Evolutionary conservation across 37 sponge, comb jelly and placozoan species (phyloP).

Genomic region (Mnemiopsis leidyi): DNA sequence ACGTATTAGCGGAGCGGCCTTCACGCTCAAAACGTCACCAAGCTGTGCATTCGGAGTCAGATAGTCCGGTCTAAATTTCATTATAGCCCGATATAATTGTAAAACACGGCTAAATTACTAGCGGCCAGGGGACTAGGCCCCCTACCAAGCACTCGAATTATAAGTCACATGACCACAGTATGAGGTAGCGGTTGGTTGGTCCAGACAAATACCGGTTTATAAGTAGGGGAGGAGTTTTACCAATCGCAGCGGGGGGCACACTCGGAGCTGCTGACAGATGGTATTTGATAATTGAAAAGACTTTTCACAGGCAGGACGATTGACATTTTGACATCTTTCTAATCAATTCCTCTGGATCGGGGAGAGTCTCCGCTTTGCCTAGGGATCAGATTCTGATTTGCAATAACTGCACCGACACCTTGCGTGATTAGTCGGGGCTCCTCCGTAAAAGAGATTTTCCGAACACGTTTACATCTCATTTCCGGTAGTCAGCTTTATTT

Average conservation of each 20-base stretch:
- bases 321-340: not conserved
- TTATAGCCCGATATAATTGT: not conserved
- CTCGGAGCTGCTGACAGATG: not conserved
- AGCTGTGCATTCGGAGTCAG: not conserved
- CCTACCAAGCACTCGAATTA: not conserved
- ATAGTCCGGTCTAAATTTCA: not conserved
- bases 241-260: not conserved
- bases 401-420: not conserved
- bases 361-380: not conserved
- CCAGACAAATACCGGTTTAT: not conserved
- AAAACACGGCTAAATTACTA: not conserved
- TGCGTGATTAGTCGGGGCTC: not conserved
- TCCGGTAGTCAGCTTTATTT: not conserved
- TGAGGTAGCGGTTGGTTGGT: not conserved
- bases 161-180: not conserved
- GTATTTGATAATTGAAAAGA: conserved; percentile 13
- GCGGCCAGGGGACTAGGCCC: not conserved
- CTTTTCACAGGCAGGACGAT: conserved; percentile 1
- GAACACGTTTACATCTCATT: not conserved
- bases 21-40: not conserved
- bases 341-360: not conserved
- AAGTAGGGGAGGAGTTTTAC: not conserved
- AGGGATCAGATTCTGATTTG: not conserved
- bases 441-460: not conserved
- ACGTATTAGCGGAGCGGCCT: not conserved